Evolutionary conservation across 1,140 invertebrate genomes (phyloP), one percentile per base, ranked within the genome.

Genomic region (Macrotrachela quadricornifera): DNA sequence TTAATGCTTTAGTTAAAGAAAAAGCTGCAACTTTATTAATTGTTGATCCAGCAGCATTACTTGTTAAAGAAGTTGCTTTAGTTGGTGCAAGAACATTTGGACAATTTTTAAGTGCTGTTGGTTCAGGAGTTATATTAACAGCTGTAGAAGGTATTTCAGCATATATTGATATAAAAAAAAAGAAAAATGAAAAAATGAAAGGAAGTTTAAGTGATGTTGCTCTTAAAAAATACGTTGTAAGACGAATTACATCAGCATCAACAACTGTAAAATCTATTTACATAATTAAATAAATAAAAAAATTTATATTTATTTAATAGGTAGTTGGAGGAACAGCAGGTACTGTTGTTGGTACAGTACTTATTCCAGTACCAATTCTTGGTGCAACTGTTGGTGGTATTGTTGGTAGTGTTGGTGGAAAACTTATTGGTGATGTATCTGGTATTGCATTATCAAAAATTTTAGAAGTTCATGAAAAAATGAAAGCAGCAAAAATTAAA

Each of bases 341-440:
- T 2, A 40, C 37, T 14, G 50, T 18, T 13, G 21, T 38, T 15
- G 12, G 16, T 14, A 40, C 37, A 18, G 10, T 18, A 10, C 10
- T 45, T 6, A 43, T 51, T 30, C 50, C 50, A 16, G 42, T 51
- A 15, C 50, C 50, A 21, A 21, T 51, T 45, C 39, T 51, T 30
- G 50, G 50, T 8, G 42, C 40, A n/a, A 17, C 42, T 9, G 41
- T 51, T 37, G 50, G 50, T 15, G 21, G 50, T 21, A 43, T 37
- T 21, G n/a, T 51, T 11, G 50, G 50, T 14, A 43, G n/a, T 30
- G 12, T 42, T 17, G 42, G 41, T 14, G 50, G 50, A 41, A 38
- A 44, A 51, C 14, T 47, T 17, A 2, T 47, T 13, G 46, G 46
- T 30, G 21, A 8, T 30, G 21, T 30, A 30, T 30, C 21, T 30